A percentile compares a stretch with the other conserved stretches of the same genome.
Evolutionary conservation across 2,113 vertebrate genomes (phyloP).

Genomic region (Kobus ellipsiprymnus): DNA sequence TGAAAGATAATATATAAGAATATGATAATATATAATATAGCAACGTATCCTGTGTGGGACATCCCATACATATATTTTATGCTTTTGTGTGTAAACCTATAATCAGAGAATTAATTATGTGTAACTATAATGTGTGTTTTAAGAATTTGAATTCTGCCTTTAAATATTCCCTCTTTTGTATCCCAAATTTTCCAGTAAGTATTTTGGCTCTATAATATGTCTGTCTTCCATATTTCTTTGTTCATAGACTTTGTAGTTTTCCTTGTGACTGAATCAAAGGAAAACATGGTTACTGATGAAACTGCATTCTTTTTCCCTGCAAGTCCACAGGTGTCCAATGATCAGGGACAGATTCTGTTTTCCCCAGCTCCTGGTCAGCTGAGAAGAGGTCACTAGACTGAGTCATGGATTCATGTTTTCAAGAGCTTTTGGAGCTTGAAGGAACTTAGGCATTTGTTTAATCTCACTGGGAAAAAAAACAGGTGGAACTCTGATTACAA

Average conservation of each 20-base stretch:
- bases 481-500: background rate
- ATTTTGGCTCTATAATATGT: background rate
- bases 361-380: background rate
- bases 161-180: background rate
- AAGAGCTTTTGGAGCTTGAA: background rate
- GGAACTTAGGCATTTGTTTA: background rate
- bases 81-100: background rate
- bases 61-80: background rate
- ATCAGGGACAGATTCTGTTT: background rate
- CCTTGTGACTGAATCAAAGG: background rate
- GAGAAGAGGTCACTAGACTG: background rate
- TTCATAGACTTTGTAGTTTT: background rate
- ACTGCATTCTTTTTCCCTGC: background rate
- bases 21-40: background rate
- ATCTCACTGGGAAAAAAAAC: background rate
- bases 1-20: background rate
- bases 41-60: background rate
- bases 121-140: background rate
- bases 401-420: background rate
- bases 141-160: background rate
- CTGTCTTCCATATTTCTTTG: background rate
- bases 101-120: background rate
- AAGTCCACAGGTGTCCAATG: background rate
- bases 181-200: background rate
- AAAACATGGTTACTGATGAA: background rate